phyloP scores from a whole-genome alignment of 2,888 invertebrate genomes.

The Clivina fossor region DNA sequence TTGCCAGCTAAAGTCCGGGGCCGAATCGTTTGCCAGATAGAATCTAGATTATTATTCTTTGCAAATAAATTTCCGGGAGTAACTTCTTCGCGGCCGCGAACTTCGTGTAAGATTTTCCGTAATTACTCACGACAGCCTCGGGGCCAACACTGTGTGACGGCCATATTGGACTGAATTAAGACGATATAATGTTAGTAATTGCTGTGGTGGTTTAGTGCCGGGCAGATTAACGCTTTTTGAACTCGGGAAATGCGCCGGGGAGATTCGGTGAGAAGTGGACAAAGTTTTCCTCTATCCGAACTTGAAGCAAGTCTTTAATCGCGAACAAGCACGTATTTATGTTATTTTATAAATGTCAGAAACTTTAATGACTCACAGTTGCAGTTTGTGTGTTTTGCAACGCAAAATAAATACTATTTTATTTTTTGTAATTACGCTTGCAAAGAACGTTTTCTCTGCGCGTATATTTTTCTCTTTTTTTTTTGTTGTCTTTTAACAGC shows the following conservation, averaged over 20 bases:
- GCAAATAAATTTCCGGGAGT: conserved; percentile 22
- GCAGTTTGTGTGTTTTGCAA: too few relatives aligned
- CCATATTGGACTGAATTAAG: conserved; percentile 27
- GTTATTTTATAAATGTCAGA: conserved; percentile 31
- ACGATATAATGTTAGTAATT: conserved; percentile 24
- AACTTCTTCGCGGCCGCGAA: conserved; percentile 26
- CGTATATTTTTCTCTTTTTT: too few relatives aligned
- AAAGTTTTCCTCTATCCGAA: not conserved
- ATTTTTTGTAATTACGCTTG: too few relatives aligned
- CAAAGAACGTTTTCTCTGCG: too few relatives aligned
- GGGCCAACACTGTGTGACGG: conserved; percentile 18
- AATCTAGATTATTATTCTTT: conserved; percentile 28
- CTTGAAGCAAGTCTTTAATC: conserved; percentile 19
- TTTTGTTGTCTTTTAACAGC: too few relatives aligned
- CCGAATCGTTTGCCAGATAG: conserved; percentile 9
- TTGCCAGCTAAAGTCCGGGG: not conserved
- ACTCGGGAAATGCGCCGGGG: not conserved
- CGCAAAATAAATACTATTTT: too few relatives aligned
- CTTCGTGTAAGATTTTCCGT: conserved; percentile 21
- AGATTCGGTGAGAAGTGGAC: not conserved
- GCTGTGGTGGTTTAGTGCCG: conserved; percentile 1
- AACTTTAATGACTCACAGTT: too few relatives aligned
- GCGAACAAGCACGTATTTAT: conserved; percentile 18
- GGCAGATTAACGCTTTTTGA: conserved; percentile 1
- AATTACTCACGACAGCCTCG: conserved; percentile 22